phyloP scores from a whole-genome alignment of 2,888 invertebrate genomes.

The Lasiommata megera region DNA sequence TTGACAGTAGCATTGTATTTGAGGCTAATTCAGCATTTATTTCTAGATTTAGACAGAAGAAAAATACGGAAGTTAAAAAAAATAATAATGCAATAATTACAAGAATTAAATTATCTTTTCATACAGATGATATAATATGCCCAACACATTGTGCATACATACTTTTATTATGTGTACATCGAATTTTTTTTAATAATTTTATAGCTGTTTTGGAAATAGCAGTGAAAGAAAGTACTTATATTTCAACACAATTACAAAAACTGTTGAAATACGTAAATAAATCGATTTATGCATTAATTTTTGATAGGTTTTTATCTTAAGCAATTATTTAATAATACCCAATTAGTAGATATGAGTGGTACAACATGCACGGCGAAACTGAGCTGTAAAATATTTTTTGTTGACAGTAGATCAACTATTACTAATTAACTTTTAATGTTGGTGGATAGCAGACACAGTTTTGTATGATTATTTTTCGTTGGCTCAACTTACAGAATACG shows the following conservation, averaged over 20 bases:
- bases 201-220: not conserved
- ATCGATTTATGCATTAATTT: slow-evolving; percentile 22
- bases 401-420: too few species aligned
- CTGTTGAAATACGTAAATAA: slow-evolving; percentile 27
- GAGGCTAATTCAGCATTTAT: too few species aligned
- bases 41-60: too few species aligned
- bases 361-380: not conserved
- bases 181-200: too few species aligned
- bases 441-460: not conserved
- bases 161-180: too few species aligned
- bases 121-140: too few species aligned
- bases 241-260: not conserved
- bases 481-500: not conserved
- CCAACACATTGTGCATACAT: too few species aligned
- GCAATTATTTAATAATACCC: slow-evolving; percentile 3
- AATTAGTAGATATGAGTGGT: not conserved
- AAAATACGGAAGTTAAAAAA: too few species aligned
- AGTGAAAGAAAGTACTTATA: not conserved
- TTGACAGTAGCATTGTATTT: too few species aligned
- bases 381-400: not conserved
- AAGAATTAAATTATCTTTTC: too few species aligned
- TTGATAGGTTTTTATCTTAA: slow-evolving; percentile 21
- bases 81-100: too few species aligned
- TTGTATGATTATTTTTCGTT: not conserved
- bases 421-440: too few species aligned